phyloP scores from a whole-genome alignment of 2,113 vertebrate species.

The Eurystomus gularis region DNA sequence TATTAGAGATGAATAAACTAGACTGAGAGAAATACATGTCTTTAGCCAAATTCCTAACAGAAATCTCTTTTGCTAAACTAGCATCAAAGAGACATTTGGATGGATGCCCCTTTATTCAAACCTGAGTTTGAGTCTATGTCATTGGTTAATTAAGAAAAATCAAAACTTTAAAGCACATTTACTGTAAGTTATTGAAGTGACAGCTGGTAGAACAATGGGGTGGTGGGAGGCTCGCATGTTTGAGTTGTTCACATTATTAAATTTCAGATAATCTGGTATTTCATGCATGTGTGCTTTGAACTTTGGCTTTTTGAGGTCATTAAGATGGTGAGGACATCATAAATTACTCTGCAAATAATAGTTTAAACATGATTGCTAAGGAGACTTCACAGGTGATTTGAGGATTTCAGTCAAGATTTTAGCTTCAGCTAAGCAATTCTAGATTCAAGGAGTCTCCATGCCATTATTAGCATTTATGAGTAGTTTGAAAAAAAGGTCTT shows the following conservation, averaged over 20 bases:
- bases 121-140: neutral
- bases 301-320: neutral
- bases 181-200: neutral
- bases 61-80: neutral
- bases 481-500: neutral
- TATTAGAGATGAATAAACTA: neutral
- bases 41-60: neutral
- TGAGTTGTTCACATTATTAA: neutral
- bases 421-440: neutral
- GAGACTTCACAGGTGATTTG: neutral
- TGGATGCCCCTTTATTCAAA: neutral
- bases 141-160: neutral
- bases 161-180: neutral
- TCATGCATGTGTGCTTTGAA: neutral
- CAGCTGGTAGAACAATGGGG: neutral
- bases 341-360: neutral
- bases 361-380: neutral
- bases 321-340: neutral
- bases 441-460: neutral
- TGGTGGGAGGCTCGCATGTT: neutral
- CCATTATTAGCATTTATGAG: constrained; percentile 9
- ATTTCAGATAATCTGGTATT: neutral
- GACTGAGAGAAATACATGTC: neutral
- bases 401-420: neutral
- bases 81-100: neutral